Conservation (phyloP, 2,888 invertebrate species). For the Anarsia innoxiella region DNA sequence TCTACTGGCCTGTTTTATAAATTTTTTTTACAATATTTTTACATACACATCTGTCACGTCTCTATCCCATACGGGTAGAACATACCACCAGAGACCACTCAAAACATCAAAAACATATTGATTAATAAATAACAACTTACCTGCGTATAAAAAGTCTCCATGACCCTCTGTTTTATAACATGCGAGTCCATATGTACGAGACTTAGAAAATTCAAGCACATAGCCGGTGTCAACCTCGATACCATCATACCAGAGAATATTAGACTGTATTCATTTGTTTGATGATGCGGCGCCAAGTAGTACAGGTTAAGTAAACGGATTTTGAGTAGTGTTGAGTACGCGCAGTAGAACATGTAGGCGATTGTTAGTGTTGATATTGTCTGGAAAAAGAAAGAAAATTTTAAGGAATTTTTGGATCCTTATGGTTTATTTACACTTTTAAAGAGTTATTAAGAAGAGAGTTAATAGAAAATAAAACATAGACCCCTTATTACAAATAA, state of each 20-base stretch:
- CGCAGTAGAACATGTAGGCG: conserved; percentile 97
- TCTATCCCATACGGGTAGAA: too few relatives aligned
- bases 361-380: conserved; percentile 92
- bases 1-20: too few relatives aligned
- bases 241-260: conserved; percentile 99
- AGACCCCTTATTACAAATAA: too few relatives aligned
- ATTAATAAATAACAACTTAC: conserved; percentile 54
- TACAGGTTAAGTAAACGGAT: conserved; percentile 97
- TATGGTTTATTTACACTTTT: too few relatives aligned
- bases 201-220: conserved; percentile 98
- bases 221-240: conserved; percentile 96
- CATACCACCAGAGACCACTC: too few relatives aligned
- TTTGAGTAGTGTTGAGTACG: conserved; percentile 98
- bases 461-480: too few relatives aligned
- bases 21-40: too few relatives aligned
- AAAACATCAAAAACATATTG: too few relatives aligned
- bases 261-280: conserved; percentile 98
- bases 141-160: conserved; percentile 97
- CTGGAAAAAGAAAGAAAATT: conserved; percentile 71
- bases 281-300: conserved; percentile 97
- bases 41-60: too few relatives aligned
- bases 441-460: too few relatives aligned
- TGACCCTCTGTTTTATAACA: conserved; percentile 84
- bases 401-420: too few relatives aligned
- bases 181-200: conserved; percentile 99